Base-by-base conservation (phyloP, 2,113 vertebrate genomes). In the Cyphomyrus discorhynchus region DNA sequence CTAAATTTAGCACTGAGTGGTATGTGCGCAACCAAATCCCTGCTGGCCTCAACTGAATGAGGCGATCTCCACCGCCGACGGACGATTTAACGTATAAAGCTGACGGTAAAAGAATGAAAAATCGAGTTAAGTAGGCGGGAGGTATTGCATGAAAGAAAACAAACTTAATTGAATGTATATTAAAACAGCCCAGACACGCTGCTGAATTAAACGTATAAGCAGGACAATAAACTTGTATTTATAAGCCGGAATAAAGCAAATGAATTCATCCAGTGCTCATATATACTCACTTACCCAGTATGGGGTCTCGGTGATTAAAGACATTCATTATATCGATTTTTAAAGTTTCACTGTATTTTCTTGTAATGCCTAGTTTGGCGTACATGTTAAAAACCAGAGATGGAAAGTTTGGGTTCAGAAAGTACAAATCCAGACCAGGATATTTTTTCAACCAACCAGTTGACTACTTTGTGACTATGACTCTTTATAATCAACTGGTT, bases 1-100 rank as follows among this genome's bases (percentile, higher is more conserved):
- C 95, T 96, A 96, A 94, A 95, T 94, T 95, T 96, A 96, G 95
- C 94, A 89, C 89, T 66, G 89, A 91, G 88, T 24, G 87, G 92
- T 62, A 35, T 45, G 82, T 46, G 46, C 62, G 95, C 92, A 96
- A 96, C 94, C 84, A 89, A 94, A 96, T 95, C 93, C 90, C 87
- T 90, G 92, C 92, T 93, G 94, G 49, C 42, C 42, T 80, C 66
- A 11, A 39, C 46, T 15, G 70, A 80, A 53, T 74, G 85, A 42
- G 15, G 3, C 39, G 45, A 24, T 39, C 45, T 3, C 21, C 19
- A 47, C 45, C 56, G 62, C 24, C 87, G 45, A 70, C 42, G 11
- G 87, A 24, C 8, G 45, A 70, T 15, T 45, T 9, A 62, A 70
- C 45, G 42, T 39, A 47, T 47, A 46, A 21, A 82, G 62, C 10